Evolutionary conservation across 2,113 vertebrate species (phyloP).

Genomic region (Notechis scutatus): DNA sequence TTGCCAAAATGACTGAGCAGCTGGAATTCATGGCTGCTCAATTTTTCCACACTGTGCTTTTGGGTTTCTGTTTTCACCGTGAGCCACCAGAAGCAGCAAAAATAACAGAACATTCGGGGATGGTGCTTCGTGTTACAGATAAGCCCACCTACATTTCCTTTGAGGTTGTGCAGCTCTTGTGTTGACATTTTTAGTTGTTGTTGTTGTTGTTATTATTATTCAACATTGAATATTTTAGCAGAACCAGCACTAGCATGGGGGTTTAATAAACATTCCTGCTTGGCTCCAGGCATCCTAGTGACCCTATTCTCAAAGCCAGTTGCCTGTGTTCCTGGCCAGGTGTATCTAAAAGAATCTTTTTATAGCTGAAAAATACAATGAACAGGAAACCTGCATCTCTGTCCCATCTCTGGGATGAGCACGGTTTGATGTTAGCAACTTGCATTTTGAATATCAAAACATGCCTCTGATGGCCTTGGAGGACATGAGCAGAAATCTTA

Average conservation of each 20-base stretch:
- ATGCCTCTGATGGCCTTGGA: background rate
- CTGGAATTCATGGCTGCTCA: background rate
- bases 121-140: background rate
- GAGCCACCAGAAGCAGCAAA: background rate
- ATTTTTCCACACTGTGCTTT: background rate
- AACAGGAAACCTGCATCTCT: background rate
- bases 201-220: background rate
- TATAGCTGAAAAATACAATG: background rate
- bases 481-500: background rate
- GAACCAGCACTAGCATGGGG: background rate
- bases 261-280: background rate
- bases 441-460: background rate
- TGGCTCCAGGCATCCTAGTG: background rate
- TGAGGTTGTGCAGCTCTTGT: background rate
- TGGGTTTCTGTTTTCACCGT: background rate
- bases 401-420: background rate
- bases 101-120: background rate
- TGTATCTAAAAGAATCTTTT: background rate
- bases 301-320: background rate
- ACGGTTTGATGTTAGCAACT: background rate
- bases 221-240: background rate
- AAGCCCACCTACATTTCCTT: background rate
- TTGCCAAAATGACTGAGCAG: background rate
- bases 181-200: background rate
- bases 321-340: background rate